These are phyloP conservation scores for Sternotherus odoratus DNA, from an alignment of 2,797 vertebrate species.

Conservation along the genomic window DNA sequence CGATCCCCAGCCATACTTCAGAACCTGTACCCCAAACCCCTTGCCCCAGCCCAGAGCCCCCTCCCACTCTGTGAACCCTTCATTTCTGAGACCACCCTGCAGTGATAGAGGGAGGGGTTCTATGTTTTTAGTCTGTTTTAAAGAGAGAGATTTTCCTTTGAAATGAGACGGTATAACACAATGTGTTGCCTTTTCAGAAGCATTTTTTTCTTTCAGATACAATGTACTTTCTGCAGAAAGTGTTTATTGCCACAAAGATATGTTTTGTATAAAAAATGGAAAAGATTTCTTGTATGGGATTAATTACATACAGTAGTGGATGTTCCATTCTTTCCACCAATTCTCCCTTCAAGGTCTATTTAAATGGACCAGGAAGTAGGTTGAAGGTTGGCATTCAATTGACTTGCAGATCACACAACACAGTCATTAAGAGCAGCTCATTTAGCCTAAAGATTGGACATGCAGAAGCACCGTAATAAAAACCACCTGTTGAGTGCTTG, in stretches of 20 bases:
- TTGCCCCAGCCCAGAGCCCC: no score
- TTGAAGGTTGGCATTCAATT: not conserved
- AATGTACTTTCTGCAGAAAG: not conserved
- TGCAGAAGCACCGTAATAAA: slow-evolving; percentile 8
- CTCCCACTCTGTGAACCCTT: no score
- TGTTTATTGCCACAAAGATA: not conserved
- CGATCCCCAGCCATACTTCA: no score
- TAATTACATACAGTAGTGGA: not conserved
- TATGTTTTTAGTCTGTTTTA: no score
- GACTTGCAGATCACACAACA: not conserved
- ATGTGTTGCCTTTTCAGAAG: not conserved
- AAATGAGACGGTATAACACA: not conserved
- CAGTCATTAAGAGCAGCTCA: not conserved
- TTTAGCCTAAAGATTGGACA: slow-evolving; percentile 11
- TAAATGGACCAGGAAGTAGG: not conserved
- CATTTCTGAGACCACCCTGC: no score
- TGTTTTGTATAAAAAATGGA: not conserved
- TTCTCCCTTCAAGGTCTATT: not conserved
- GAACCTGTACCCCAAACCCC: no score
- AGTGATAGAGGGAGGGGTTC: not conserved
- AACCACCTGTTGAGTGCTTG: slow-evolving; percentile 47
- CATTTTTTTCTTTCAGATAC: not conserved
- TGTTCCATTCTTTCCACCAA: not conserved
- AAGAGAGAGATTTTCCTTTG: not conserved
- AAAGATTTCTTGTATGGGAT: not conserved